Evolutionary conservation across 2,113 vertebrate genomes (phyloP), one percentile per base, ranked within the genome.

Genomic region (Calyptommatus sinebrachiatus): DNA sequence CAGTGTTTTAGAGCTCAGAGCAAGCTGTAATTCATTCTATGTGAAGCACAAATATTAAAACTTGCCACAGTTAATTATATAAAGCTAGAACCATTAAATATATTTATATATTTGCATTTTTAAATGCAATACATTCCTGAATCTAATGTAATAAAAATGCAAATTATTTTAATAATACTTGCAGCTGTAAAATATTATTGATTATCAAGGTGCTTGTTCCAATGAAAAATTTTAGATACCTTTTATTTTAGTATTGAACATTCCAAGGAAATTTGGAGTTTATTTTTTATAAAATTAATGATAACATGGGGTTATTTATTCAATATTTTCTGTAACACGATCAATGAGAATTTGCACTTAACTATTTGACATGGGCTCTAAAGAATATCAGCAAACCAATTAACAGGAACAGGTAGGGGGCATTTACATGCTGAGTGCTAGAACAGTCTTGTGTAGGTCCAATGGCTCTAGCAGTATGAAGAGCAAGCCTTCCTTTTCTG

Each of bases 31-130:
- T 71, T 71, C 9, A 69, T 46, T 8, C 29, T 7, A 81, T 62
- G 35, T 29, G 45, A 46, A 62, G n/a, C 9, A 80, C 53, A 57
- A 57, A 57, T 57, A 57, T 57, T 57, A 57, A 57, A 57, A 57
- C 4, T 11, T 57, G 53, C 35, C 28, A 46, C 9, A n/a, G 16
- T 68, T 57, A 75, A 81, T 76, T 69, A 48, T 24, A 81, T 75
- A 75, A 45, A 75, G 35, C 41, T 24, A n/a, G 60, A n/a, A 8
- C 21, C 45, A 46, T 28, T 46, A 81, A 31, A 69, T 48, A 6
- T 61, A 46, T 74, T 46, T 61, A n/a, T n/a, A n/a, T 60, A 78
- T 78, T 70, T 70, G 60, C 14, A 69, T 24, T 29, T 81, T 68
- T 69, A 69, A 81, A 75, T 31, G 67, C 28, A 41, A 48, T 28